Evolutionary conservation across 2,113 vertebrate genomes (phyloP), one percentile per base, ranked within the genome.

Genomic region (Hemibagrus wyckioides): DNA sequence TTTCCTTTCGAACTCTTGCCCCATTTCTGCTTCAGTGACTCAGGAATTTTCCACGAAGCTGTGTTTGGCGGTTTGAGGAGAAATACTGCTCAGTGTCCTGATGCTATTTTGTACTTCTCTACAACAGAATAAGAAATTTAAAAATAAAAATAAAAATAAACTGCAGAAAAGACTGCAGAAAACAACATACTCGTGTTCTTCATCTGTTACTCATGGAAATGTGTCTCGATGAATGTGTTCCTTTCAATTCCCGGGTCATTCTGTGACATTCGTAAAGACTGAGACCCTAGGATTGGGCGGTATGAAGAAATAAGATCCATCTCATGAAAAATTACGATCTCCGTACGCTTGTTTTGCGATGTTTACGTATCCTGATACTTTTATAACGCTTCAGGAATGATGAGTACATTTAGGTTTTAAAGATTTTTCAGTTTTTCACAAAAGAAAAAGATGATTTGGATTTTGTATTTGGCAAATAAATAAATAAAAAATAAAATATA

Each of bases 31-130:
- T 79, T 86, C 59, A 81, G 28, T 65, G 63, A 56, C 77, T 86
- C 63, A 69, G 63, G 85, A 86, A 86, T 81, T 86, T 86, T 81
- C 85, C 85, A 86, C 57, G 61, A 71, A 71, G 23, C 41, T 86
- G 48, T 56, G n/a, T 9, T 11, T 23, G 21, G 48, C 21, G 52
- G 69, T n/a, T 59, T 3, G 10, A 28, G 82, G 17, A 19, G 80
- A 81, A 81, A 59, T 9, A 41, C 11, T 56, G 17, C 11, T 4
- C 77, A 1, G n/a, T 23, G 52, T 15, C 80, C 79, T 23, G 54
- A 28, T 1, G 30, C 6, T 10, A 36, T 23, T 57, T 81, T 81
- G n/a, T n/a, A n/a, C 14, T 6, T 80, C 21, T 9, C 3, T 9
- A 82, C 23, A 59, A 81, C 33, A 57, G 19, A 17, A 56, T 56